phyloP scores from a whole-genome alignment of 2,113 vertebrate species.

The Scytalopus superciliaris region DNA sequence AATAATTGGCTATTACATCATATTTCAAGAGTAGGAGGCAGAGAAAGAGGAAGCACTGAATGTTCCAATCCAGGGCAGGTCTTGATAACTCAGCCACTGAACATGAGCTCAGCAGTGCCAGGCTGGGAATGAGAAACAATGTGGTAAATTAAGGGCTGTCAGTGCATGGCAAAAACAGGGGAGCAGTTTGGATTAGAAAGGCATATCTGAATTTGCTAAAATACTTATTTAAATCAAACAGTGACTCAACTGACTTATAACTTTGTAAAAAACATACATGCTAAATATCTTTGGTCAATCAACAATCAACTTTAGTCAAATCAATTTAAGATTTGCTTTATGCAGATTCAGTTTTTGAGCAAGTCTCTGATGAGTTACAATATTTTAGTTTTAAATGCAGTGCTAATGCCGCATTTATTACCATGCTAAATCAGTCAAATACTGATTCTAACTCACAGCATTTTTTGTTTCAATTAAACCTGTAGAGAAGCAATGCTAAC shows the following conservation, averaged over 20 bases:
- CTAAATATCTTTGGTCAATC: conserved; percentile 17
- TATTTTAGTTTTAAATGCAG: not conserved
- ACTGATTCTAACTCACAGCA: not conserved
- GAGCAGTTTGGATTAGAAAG: not conserved
- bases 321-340: conserved; percentile 61
- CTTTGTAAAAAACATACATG: not conserved
- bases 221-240: conserved; percentile 24
- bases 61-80: not conserved
- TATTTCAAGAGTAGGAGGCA: conserved; percentile 14
- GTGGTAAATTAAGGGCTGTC: not conserved
- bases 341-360: conserved; percentile 42
- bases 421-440: not conserved
- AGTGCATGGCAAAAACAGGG: not conserved
- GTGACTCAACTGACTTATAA: not conserved
- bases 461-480: not conserved
- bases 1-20: conserved; percentile 11
- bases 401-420: not conserved
- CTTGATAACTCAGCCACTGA: conserved; percentile 9
- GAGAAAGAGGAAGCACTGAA: not conserved
- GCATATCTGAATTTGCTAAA: not conserved
- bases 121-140: not conserved
- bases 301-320: conserved; percentile 39
- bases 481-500: not conserved
- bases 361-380: conserved; percentile 59
- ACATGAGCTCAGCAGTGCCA: not conserved